Conservation (phyloP, 2,888 invertebrate species). For the Trachelus troglodyta region DNA sequence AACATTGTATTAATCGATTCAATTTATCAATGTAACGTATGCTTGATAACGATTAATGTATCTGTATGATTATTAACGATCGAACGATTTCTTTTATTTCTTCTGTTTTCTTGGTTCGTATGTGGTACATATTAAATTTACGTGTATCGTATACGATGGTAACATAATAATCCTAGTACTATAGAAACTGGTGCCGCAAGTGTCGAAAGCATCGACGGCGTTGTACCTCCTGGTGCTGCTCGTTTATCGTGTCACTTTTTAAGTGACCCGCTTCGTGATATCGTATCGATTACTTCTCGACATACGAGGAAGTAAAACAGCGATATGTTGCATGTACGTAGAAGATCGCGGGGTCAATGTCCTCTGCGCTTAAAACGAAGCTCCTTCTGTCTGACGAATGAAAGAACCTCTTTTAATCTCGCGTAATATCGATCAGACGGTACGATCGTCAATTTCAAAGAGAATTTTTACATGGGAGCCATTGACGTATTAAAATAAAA, state of each 20-base stretch:
- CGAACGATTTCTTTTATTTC: not conserved
- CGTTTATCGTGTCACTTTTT: constrained; percentile 10
- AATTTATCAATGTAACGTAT: not conserved
- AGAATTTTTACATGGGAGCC: not conserved
- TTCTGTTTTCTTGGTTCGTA: not conserved
- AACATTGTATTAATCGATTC: not conserved
- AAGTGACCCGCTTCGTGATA: constrained; percentile 12
- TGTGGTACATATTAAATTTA: not conserved
- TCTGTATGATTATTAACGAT: not conserved
- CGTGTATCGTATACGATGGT: not conserved
- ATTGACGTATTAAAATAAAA: too few relatives aligned
- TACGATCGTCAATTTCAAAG: not conserved
- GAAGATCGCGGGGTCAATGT: not conserved
- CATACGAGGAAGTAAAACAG: constrained; percentile 2
- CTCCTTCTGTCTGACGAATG: not conserved
- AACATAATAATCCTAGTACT: not conserved
- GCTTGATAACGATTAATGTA: not conserved
- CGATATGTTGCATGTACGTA: not conserved
- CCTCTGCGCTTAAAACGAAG: not conserved
- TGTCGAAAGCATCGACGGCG: not conserved
- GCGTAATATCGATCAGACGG: not conserved
- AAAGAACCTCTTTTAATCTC: not conserved
- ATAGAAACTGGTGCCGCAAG: not conserved
- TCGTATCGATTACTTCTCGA: constrained; percentile 7
- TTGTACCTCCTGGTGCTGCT: not conserved